Base-by-base conservation (phyloP, 2,797 vertebrate species). In the Sphenopsis melanotis region DNA sequence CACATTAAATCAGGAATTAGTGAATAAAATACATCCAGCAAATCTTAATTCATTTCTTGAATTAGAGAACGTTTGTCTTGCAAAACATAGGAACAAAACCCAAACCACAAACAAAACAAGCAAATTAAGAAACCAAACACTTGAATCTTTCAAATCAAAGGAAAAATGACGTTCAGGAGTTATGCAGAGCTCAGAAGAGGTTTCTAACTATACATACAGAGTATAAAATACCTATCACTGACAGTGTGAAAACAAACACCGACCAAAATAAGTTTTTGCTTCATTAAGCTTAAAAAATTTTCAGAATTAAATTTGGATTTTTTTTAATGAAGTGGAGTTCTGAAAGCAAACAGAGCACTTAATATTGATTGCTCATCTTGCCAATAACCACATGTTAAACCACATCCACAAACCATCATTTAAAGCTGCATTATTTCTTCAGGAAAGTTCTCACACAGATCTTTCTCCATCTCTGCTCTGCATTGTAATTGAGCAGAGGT, bases 401-500 rank as follows among this genome's bases (percentile, higher is more conserved):
- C 10, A 21, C 37, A 53, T 14, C 32, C 13, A 18, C 22, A 85
- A 75, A 55, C 7, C 24, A 37, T 19, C 61, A 76, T 46, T 64
- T 52, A 64, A 91, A 83, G 23, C 24, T 12, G 12, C 22, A n/a
- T 42, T 57, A 72, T 71, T 83, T 69, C 46, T 57, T 27, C 72
- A 80, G 30, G 26, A 59, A 80, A 57, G n/a, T 47, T 26, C 30
- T 71, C 44, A 77, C n/a, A 37, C 29, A 52, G 22, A 44, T 69
- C 44, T 64, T 63, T 59, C 87, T 46, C 18, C 11, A 3, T n/a
- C 68, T 92, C 75, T 60, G 52, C 92, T 66, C 82, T 77, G 76
- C 72, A 79, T 95, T 93, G 93, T 93, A 88, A 96, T 85, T 88
- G 74, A 93, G 77, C 23, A 22, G 59, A 94, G 68, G 77, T 76